Conservation (phyloP, 2,888 invertebrate species). For the Parnassius mnemosyne region DNA sequence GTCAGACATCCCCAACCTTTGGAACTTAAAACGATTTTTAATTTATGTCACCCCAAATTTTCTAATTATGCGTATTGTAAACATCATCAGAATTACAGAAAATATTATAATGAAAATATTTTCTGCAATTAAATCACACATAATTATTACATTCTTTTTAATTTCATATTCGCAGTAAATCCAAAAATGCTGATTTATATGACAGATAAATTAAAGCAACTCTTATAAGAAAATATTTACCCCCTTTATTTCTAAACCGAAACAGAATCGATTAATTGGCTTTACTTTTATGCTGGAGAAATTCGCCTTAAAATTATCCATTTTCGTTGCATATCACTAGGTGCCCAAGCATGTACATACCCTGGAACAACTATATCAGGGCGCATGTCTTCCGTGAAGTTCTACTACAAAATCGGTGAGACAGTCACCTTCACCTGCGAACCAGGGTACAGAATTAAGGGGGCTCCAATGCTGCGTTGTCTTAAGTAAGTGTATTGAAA, state of each 20-base stretch:
- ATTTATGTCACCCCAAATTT: background rate
- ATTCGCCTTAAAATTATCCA: constrained; percentile 3
- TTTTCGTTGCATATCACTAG: constrained; percentile 48
- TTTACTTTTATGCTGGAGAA: background rate
- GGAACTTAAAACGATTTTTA: background rate
- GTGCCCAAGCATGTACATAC: constrained; percentile 91
- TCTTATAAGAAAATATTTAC: too few species aligned
- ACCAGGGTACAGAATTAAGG: constrained; percentile 86
- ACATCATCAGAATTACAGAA: too few species aligned
- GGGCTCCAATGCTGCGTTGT: constrained; percentile 89
- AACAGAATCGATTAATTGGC: constrained; percentile 11
- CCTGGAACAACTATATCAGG: constrained; percentile 93
- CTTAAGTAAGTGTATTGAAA: constrained; percentile 62
- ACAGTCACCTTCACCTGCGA: constrained; percentile 92
- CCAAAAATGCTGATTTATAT: too few species aligned
- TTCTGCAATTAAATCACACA: too few species aligned
- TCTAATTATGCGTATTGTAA: too few species aligned
- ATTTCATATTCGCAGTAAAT: too few species aligned
- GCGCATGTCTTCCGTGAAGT: constrained; percentile 91
- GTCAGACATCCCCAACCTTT: background rate
- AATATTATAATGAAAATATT: too few species aligned
- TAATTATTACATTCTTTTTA: too few species aligned
- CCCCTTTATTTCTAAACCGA: too few species aligned
- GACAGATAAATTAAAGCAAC: too few species aligned
- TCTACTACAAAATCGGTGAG: constrained; percentile 93